Percentiles rank a stretch among this genome's conserved stretches.
Evolutionary conservation across 2,797 vertebrate species (phyloP).

Genomic region (Holocentrus rufus): DNA sequence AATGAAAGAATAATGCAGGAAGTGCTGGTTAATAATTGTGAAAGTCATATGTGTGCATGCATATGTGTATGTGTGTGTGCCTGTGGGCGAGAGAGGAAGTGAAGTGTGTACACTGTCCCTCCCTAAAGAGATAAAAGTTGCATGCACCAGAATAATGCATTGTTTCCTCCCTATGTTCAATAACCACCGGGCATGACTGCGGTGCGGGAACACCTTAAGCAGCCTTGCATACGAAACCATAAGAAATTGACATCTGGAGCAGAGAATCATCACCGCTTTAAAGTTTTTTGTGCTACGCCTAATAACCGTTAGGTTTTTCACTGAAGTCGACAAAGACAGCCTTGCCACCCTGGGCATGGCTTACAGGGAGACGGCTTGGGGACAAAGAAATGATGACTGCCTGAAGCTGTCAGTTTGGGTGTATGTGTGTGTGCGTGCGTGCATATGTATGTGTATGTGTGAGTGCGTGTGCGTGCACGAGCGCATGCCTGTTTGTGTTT

Average conservation of each 20-base stretch:
- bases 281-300: slow-evolving; percentile 64
- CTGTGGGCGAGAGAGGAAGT: slow-evolving; percentile 51
- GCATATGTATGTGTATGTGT: slow-evolving; percentile 2
- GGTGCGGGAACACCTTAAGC: slow-evolving; percentile 63
- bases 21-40: slow-evolving; percentile 7
- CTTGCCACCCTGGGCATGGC: slow-evolving; percentile 61
- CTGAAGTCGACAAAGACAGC: slow-evolving; percentile 67
- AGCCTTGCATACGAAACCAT: slow-evolving; percentile 51
- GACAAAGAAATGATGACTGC: slow-evolving; percentile 50
- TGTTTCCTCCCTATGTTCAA: slow-evolving; percentile 48
- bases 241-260: slow-evolving; percentile 60
- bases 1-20: slow-evolving; percentile 3
- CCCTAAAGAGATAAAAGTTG: slow-evolving; percentile 46
- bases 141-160: slow-evolving; percentile 46
- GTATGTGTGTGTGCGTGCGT: background rate
- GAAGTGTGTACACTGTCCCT: slow-evolving; percentile 12
- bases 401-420: slow-evolving; percentile 23
- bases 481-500: background rate
- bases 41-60: background rate
- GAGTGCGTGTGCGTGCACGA: slow-evolving; percentile 4
- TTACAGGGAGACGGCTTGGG: slow-evolving; percentile 55
- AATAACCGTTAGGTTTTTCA: slow-evolving; percentile 64
- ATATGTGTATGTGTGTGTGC: slow-evolving; percentile 4
- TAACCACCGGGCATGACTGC: slow-evolving; percentile 58
- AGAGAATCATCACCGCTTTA: slow-evolving; percentile 61